A percentile compares a stretch with the other conserved stretches of the same genome.
These are phyloP conservation scores for Drosophila bocqueti DNA, from an alignment of 1,140 invertebrate species.

Conservation along the genomic window DNA sequence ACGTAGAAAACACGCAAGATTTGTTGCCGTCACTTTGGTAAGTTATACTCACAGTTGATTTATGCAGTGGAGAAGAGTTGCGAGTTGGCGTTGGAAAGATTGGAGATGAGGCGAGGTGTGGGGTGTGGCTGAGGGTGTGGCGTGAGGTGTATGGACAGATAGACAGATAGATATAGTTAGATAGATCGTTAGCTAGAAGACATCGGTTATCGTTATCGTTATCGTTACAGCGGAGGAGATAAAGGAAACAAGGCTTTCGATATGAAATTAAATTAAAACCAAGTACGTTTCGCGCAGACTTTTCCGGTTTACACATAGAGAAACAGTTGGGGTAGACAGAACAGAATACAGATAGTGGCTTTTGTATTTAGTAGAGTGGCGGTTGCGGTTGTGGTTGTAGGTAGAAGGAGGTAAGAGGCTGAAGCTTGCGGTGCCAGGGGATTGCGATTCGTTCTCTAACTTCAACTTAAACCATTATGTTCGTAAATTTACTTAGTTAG, in stretches of 20 bases:
- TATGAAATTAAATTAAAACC: slow-evolving; percentile 75
- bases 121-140: slow-evolving; percentile 12
- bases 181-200: slow-evolving; percentile 39
- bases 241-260: slow-evolving; percentile 72
- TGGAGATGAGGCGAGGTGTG: slow-evolving; percentile 19
- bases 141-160: slow-evolving; percentile 17
- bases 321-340: slow-evolving; percentile 31
- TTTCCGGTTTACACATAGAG: slow-evolving; percentile 28
- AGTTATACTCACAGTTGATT: slow-evolving; percentile 77
- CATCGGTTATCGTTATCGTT: slow-evolving; percentile 4
- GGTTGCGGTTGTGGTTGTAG: slow-evolving; percentile 17
- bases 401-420: slow-evolving; percentile 32
- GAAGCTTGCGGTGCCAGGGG: slow-evolving; percentile 48
- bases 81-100: slow-evolving; percentile 60
- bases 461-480: slow-evolving; percentile 53
- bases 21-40: slow-evolving; percentile 22
- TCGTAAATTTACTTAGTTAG: slow-evolving; percentile 43
- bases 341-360: slow-evolving; percentile 9
- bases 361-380: slow-evolving; percentile 10
- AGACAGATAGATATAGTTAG: slow-evolving; percentile 1
- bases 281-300: slow-evolving; percentile 56
- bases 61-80: slow-evolving; percentile 74
- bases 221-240: slow-evolving; percentile 46
- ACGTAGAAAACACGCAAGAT: slow-evolving; percentile 46
- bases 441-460: slow-evolving; percentile 38